Conservation (phyloP, 64 coral and sea anemone genomes). For the Platygyra sinensis region DNA sequence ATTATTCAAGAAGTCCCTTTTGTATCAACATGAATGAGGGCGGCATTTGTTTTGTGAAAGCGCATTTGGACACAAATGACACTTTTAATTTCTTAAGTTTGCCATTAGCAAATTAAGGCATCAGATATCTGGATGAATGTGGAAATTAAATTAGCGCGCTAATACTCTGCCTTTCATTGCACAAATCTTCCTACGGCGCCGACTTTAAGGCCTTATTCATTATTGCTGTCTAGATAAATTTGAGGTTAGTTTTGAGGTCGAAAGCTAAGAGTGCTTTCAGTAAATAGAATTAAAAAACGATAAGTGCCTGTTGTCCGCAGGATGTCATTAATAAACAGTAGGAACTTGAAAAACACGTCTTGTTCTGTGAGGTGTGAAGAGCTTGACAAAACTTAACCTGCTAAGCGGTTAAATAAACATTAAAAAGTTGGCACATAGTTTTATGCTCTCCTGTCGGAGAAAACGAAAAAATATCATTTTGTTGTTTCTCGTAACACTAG, state of each 20-base stretch:
- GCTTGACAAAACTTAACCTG: constrained; percentile 7
- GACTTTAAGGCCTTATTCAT: neutral
- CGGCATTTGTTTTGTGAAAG: constrained; percentile 40
- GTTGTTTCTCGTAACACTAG: neutral
- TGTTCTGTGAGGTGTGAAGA: neutral
- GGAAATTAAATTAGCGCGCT: constrained; percentile 18
- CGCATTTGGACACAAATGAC: constrained; percentile 2
- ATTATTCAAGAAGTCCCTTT: constrained; percentile 45
- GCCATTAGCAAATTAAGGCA: constrained; percentile 8
- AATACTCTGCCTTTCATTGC: neutral
- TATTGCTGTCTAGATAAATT: neutral
- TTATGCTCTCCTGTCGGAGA: neutral
- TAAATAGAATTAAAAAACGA: neutral
- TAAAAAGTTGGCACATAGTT: neutral
- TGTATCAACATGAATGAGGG: constrained; percentile 42
- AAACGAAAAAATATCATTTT: neutral
- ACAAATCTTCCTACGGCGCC: neutral
- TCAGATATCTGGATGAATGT: neutral
- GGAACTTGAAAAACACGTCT: neutral
- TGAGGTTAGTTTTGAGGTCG: constrained; percentile 2
- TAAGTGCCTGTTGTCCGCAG: neutral
- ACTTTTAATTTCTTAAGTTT: constrained; percentile 28
- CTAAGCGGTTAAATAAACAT: constrained; percentile 10
- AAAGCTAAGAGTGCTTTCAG: neutral
- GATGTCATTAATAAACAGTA: constrained; percentile 19